Percentiles rank a stretch among this genome's conserved stretches.
These are phyloP conservation scores for Pangasianodon hypophthalmus DNA, from an alignment of 2,113 vertebrate species.

Conservation along the genomic window DNA sequence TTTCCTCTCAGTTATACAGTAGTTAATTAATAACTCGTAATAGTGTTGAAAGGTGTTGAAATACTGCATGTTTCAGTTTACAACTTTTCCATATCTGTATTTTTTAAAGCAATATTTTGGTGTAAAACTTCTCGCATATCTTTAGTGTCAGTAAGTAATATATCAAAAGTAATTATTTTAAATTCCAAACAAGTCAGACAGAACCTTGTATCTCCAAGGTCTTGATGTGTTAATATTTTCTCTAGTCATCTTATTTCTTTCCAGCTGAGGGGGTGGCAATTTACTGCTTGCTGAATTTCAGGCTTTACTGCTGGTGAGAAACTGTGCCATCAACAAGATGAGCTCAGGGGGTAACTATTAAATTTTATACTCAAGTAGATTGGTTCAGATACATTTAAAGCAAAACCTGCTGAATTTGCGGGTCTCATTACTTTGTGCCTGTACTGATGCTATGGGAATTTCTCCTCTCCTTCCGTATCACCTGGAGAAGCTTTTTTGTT, in stretches of 20 bases:
- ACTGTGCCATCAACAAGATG: background rate
- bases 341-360: background rate
- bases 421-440: background rate
- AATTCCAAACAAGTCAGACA: background rate
- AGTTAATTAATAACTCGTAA: background rate
- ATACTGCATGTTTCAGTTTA: too few species aligned
- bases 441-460: background rate
- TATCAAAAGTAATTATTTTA: background rate
- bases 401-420: background rate
- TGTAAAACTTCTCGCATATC: background rate
- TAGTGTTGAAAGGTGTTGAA: too few species aligned
- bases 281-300: background rate
- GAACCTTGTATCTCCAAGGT: background rate
- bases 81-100: background rate
- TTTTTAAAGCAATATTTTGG: background rate
- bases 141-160: background rate
- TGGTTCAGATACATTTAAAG: background rate
- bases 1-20: too few species aligned
- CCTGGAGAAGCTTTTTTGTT: background rate
- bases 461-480: background rate
- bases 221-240: background rate
- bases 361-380: background rate
- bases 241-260: background rate
- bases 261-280: background rate
- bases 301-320: background rate